Base-by-base conservation (phyloP, 2,113 vertebrate genomes). In the Hippolais icterina region DNA sequence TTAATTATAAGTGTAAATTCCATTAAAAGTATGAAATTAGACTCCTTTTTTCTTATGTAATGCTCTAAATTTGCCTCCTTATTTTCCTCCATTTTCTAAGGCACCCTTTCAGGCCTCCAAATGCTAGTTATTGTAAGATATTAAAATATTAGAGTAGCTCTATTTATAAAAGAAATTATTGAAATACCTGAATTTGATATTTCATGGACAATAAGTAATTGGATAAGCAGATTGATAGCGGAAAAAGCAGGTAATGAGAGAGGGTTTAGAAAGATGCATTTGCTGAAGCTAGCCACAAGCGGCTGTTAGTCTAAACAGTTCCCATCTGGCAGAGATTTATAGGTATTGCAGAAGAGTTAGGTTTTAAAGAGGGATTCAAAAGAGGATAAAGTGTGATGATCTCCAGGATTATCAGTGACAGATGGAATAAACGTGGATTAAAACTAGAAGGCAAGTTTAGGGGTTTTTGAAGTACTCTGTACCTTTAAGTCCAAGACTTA, bases 311-410 rank as follows among this genome's bases (percentile, higher is more conserved):
- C 50, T 77, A 83, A 94, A 81, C 52, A 89, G 31, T 68, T 76
- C 56, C 56, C 56, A 91, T 74, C 53, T 92, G 89, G 60, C 56
- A 94, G 59, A 80, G 64, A 78, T 84, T 79, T 94, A 39, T 68
- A 92, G 52, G 11, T 83, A 81, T 75, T 29, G 25, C 15, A 78
- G 28, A 11, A 83, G 44, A 90, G 10, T 14, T 23, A 76, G 33
- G 44, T 37, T 90, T 95, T 78, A 95, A 93, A 12, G 13, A 71
- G n/a, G 52, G 56, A 71, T 84, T 95, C 93, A 64, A 71, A 82
- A 66, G 49, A 70, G 72, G 64, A 90, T 90, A 74, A 95, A 86
- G 35, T 74, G 35, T 52, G 59, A 63, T 64, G 44, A 78, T 92
- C 86, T 87, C 29, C 20, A 74, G 89, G 69, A 91, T 94, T 84